Evolutionary conservation across 2,888 invertebrate species (phyloP).

Genomic region (Eristalinus sepulchralis): DNA sequence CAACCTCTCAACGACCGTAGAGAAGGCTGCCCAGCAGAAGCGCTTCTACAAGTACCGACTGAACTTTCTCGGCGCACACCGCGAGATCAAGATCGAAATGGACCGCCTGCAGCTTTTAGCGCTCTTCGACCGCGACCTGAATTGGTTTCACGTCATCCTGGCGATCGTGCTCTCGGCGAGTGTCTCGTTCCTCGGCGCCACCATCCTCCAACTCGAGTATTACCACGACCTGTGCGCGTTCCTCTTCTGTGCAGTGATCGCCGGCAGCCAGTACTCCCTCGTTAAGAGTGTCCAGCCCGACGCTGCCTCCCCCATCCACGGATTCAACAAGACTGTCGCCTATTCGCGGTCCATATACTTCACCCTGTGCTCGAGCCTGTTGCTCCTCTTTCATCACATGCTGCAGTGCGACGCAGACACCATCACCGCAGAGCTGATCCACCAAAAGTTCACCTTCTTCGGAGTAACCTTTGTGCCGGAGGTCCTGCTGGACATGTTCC

Average conservation of each 20-base stretch:
- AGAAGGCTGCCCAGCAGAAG: conserved; percentile 78
- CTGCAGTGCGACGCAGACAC: conserved; percentile 74
- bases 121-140: conserved; percentile 93
- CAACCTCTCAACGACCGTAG: conserved; percentile 75
- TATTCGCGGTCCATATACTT: conserved; percentile 97
- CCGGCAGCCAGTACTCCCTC: conserved; percentile 97
- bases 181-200: conserved; percentile 92
- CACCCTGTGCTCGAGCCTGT: conserved; percentile 87
- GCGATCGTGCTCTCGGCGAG: conserved; percentile 91
- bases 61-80: conserved; percentile 77
- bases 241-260: conserved; percentile 98
- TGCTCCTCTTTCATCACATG: conserved; percentile 80
- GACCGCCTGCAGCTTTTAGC: conserved; percentile 96
- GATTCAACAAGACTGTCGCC: conserved; percentile 96
- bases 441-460: conserved; percentile 75
- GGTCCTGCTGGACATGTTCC: conserved; percentile 85
- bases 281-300: conserved; percentile 99
- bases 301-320: conserved; percentile 98
- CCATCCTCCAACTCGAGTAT: conserved; percentile 90
- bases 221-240: conserved; percentile 96
- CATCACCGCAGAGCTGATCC: conserved; percentile 35
- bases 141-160: conserved; percentile 87
- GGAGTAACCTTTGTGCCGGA: conserved; percentile 81
- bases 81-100: conserved; percentile 89
- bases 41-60: conserved; percentile 80